Percentiles rank a stretch among this genome's conserved stretches.
phyloP scores from a whole-genome alignment of 2,888 invertebrate species.

The Candidula unifasciata region DNA sequence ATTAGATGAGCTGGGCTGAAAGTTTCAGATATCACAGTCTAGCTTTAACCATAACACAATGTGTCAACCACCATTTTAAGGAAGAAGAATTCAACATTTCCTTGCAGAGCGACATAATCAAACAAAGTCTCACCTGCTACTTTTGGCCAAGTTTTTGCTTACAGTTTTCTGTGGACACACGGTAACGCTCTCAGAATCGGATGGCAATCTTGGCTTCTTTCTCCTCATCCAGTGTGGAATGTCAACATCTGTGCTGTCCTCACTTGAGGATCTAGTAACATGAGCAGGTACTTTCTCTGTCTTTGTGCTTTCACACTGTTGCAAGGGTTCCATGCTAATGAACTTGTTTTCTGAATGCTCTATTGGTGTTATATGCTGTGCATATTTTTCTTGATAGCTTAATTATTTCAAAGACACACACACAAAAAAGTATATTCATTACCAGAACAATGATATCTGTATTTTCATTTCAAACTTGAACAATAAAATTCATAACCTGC shows the following conservation, averaged over 20 bases:
- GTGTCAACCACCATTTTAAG: too few relatives aligned
- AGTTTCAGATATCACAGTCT: too few relatives aligned
- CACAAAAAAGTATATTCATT: too few relatives aligned
- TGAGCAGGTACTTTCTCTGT: neutral
- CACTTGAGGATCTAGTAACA: neutral
- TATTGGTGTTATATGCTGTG: constrained; percentile 15
- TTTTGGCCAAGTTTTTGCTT: neutral
- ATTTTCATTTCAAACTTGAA: too few relatives aligned
- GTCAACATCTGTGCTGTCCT: constrained; percentile 5
- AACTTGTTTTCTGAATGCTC: constrained; percentile 15
- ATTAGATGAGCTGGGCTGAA: too few relatives aligned
- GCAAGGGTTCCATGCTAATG: neutral
- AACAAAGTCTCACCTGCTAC: constrained; percentile 6
- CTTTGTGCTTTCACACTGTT: neutral
- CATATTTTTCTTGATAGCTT: constrained; percentile 27
- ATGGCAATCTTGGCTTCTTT: neutral
- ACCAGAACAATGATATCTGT: too few relatives aligned
- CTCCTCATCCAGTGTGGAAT: constrained; percentile 34
- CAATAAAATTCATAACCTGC: too few relatives aligned
- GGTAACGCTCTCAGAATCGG: neutral
- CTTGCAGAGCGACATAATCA: too few relatives aligned
- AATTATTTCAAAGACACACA: too few relatives aligned
- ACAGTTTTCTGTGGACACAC: neutral
- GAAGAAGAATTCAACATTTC: too few relatives aligned
- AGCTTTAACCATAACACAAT: too few relatives aligned